A percentile compares a stretch with the other conserved stretches of the same genome.
Conservation (phyloP, 2,113 vertebrate genomes). For the Odobenus rosmarus region DNA sequence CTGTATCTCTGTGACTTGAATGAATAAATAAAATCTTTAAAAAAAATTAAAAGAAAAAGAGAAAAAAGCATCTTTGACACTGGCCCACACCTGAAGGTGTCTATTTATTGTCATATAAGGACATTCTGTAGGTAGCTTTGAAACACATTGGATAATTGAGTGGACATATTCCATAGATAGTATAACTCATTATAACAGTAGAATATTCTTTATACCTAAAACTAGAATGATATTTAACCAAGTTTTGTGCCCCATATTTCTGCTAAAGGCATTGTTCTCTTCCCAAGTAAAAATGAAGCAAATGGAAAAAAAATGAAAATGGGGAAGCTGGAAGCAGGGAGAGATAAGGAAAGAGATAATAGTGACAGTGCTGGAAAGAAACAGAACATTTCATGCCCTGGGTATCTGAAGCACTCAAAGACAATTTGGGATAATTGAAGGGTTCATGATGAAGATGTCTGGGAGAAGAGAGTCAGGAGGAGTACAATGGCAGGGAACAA, state of each 20-base stretch:
- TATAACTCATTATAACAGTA: neutral
- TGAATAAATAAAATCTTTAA: too few relatives aligned
- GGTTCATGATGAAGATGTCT: neutral
- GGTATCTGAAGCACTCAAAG: neutral
- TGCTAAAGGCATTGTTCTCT: neutral
- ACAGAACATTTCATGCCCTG: neutral
- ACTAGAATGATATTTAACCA: neutral
- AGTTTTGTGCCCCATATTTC: neutral
- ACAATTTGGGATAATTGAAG: neutral
- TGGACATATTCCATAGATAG: neutral
- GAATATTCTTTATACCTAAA: neutral
- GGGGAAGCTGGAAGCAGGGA: neutral
- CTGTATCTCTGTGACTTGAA: too few relatives aligned
- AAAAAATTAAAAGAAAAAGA: too few relatives aligned
- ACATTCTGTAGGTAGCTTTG: neutral
- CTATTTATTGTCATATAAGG: neutral
- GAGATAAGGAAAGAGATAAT: neutral
- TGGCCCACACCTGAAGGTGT: neutral
- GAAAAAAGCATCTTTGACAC: neutral
- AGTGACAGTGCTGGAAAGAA: neutral
- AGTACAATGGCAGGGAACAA: neutral
- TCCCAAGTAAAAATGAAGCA: neutral
- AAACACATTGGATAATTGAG: neutral
- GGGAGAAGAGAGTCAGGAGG: neutral
- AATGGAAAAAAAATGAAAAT: neutral